Evolutionary conservation across 92 coral and sea anemone genomes (phyloP), one percentile per base, ranked within the genome.

Genomic region (Nematostella vectensis): DNA sequence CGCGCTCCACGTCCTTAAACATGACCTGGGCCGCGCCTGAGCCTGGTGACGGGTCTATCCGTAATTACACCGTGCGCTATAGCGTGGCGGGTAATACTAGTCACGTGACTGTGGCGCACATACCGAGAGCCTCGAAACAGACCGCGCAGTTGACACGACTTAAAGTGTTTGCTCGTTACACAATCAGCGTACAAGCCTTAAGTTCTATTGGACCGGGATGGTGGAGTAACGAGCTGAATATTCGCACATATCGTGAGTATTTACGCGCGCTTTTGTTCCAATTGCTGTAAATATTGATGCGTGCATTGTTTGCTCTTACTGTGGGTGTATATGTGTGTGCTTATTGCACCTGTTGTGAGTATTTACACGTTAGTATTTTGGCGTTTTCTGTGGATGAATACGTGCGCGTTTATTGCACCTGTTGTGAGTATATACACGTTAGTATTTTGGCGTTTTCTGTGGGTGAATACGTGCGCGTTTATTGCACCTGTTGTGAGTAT

Each of bases 41-140:
- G 38, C 25, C 63, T 16, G 63, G 63, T 22, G 63, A 57, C 26
- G 63, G 63, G 1, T 40, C 63, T 11, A 31, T 57, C 19, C 22
- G 22, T 49, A 22, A 25, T 23, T 57, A 57, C 16, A 57, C 15
- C 10, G 25, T 57, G 11, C 24, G 25, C 16, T 37, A 57, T 38
- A n/a, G 19, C 10, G 22, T 23, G 17, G 22, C 47, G 13, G 43
- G 59, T 11, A 29, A 54, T 16, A 6, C 20, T 10, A 54, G 36
- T 11, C 1, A 36, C 11, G 10, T 25, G 17, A 19, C 11, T 25
- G 29, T 25, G 36, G 29, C 36, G 13, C 26, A 25, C 9, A 54
- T 4, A 19, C 25, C 27, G 10, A 39, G 59, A 1, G 29, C 26
- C 31, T 11, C 40, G 9, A 11, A 31, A 0, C 31, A 25, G 43